Evolutionary conservation across 1,140 invertebrate genomes (phyloP).

Genomic region (Bombus confusus): DNA sequence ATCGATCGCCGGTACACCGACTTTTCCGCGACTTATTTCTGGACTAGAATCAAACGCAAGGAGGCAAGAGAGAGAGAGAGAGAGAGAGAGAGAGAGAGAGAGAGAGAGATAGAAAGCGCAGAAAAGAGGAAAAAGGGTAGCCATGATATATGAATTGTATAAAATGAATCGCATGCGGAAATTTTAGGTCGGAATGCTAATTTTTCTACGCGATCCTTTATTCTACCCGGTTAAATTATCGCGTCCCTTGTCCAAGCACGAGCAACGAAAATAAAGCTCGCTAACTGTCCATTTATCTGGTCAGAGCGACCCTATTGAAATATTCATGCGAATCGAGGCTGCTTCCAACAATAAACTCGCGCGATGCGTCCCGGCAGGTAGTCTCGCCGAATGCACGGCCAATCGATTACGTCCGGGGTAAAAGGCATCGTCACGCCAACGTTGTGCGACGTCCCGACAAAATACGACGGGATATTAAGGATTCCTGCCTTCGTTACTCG

Average conservation of each 20-base stretch:
- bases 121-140: no score
- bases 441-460: conserved; percentile 33
- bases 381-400: conserved; percentile 49
- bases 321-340: conserved; percentile 61
- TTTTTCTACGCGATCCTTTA: neutral
- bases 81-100: neutral
- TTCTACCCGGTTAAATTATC: conserved; percentile 1
- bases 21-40: neutral
- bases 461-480: conserved; percentile 55
- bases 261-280: conserved; percentile 59
- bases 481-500: conserved; percentile 41
- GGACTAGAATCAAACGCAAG: neutral
- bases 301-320: conserved; percentile 50
- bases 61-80: no score
- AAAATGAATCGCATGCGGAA: neutral
- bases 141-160: neutral
- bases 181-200: neutral
- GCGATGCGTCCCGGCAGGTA: conserved; percentile 55
- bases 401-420: conserved; percentile 59
- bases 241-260: neutral
- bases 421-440: conserved; percentile 56
- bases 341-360: conserved; percentile 59
- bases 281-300: conserved; percentile 56
- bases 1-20: neutral
- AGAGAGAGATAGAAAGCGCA: neutral